Base-by-base conservation (phyloP, 2,888 invertebrate genomes). In the Abrostola tripartita region DNA sequence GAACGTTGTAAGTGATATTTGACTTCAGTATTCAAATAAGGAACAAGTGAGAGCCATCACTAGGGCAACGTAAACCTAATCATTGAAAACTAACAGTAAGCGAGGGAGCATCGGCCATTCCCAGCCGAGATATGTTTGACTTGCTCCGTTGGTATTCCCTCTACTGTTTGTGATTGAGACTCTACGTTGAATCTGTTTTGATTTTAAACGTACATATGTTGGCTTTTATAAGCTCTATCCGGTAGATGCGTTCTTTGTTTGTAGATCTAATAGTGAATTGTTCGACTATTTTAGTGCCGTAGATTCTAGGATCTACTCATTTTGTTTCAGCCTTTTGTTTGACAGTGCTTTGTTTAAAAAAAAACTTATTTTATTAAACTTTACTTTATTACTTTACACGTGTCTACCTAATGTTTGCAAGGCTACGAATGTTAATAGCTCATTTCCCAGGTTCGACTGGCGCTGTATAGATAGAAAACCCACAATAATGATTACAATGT, bases 1-100 rank as follows among this genome's bases (percentile, higher is more conserved):
- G 65, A 71, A 68, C 67, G 55, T 60, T 66, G 65, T 44, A 62
- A 71, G 69, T 67, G 68, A 68, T 84, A 82, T 86, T 87, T 86
- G 82, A 86, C 70, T 86, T 85, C 52, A 58, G 70, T 77, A 81
- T 65, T 82, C 83, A 89, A 88, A 87, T 83, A 87, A 72, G 80
- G 78, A 84, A 76, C 75, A 81, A 79, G 68, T 68, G 68, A 67
- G 78, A 79, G 73, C 83, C 81, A 87, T 88, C 85, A 83, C 82
- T 84, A 81, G 80, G 81, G 73, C 72, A 86, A 83, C 81, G 87
- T 81, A 89, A 88, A 90, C 88, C 81, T 86, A 88, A 90, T 91
- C 87, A 89, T 88, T 81, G 82, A 85, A 87, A 86, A 85, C 86
- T 86, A 91, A 91, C 87, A 88, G 82, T 76, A 63, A 85, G 81